These are phyloP conservation scores for Conus ventricosus DNA, from an alignment of 1,140 invertebrate genomes.

Conservation along the genomic window DNA sequence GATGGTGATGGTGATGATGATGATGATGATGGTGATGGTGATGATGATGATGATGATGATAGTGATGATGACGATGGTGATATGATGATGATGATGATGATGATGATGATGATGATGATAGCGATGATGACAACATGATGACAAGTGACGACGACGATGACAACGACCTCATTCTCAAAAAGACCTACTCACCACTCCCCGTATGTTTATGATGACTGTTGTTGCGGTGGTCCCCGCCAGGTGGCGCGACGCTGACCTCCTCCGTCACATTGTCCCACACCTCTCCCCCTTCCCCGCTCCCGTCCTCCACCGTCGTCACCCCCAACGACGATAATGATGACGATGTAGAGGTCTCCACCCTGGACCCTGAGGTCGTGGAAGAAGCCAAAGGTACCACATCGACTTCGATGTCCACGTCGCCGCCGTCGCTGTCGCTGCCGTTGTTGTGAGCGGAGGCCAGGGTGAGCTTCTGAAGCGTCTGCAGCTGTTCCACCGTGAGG, in stretches of 20 bases:
- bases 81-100: too few relatives aligned
- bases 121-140: too few relatives aligned
- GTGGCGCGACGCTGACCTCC: not conserved
- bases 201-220: slow-evolving; percentile 10
- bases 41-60: too few relatives aligned
- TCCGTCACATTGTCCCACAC: not conserved
- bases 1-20: too few relatives aligned
- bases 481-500: not conserved
- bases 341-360: not conserved
- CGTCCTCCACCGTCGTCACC: not conserved
- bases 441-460: not conserved
- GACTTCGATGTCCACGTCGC: not conserved
- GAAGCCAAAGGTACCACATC: not conserved
- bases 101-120: too few relatives aligned
- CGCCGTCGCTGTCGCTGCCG: not conserved
- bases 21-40: too few relatives aligned
- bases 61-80: too few relatives aligned
- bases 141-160: too few relatives aligned
- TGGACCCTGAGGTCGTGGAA: not conserved
- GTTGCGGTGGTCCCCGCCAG: not conserved
- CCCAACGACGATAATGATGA: not conserved
- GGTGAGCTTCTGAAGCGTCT: not conserved
- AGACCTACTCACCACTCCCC: not conserved
- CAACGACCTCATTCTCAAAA: not conserved
- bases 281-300: not conserved